These are phyloP conservation scores for Erpetoichthys calabaricus DNA, from an alignment of 2,797 vertebrate species.

Conservation along the genomic window DNA sequence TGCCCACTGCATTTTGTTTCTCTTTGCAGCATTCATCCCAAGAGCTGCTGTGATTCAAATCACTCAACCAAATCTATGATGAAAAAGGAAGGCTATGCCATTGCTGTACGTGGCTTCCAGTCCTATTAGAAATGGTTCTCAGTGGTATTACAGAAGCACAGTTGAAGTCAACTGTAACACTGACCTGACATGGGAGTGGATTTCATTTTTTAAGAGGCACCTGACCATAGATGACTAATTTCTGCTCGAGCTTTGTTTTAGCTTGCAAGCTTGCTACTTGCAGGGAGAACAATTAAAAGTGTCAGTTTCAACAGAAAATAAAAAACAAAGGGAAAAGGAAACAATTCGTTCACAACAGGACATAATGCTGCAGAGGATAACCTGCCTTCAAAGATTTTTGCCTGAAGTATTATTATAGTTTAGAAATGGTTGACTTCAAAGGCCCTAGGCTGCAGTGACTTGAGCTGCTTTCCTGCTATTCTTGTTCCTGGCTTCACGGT, in stretches of 20 bases:
- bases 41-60: too few species aligned
- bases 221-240: background rate
- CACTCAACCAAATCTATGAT: too few species aligned
- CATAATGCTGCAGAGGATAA: slow-evolving; percentile 74
- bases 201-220: background rate
- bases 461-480: slow-evolving; percentile 92
- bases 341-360: slow-evolving; percentile 88
- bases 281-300: slow-evolving; percentile 51
- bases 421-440: slow-evolving; percentile 94
- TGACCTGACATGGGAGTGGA: slow-evolving; percentile 23
- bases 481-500: slow-evolving; percentile 69
- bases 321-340: slow-evolving; percentile 85
- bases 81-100: too few species aligned
- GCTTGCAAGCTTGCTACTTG: slow-evolving; percentile 12
- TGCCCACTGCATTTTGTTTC: too few species aligned
- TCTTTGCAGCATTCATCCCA: too few species aligned
- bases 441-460: slow-evolving; percentile 46
- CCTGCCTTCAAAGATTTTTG: slow-evolving; percentile 89
- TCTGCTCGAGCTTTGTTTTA: background rate
- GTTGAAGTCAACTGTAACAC: slow-evolving; percentile 35
- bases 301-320: slow-evolving; percentile 72
- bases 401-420: slow-evolving; percentile 73
- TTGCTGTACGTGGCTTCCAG: background rate
- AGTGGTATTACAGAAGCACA: background rate
- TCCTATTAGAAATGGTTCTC: background rate